Evolutionary conservation across 2,113 vertebrate species (phyloP), one percentile per base, ranked within the genome.

Genomic region (Manacus vitellinus): DNA sequence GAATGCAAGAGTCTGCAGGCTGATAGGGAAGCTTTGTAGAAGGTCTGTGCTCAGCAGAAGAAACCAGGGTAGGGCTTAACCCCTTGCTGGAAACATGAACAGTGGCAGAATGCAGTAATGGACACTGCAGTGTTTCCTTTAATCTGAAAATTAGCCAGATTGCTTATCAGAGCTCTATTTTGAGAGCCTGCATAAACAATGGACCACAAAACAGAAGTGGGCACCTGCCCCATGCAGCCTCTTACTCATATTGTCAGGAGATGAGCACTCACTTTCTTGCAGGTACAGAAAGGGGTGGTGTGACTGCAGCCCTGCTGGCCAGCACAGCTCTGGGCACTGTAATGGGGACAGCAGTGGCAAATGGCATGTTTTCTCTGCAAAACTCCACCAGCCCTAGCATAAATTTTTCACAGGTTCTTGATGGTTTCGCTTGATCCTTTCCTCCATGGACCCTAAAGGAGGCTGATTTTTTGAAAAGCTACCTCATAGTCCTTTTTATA

Each of bases 331-430:
- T 31, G 56, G 61, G 17, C 1, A 3, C 82, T 30, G 46, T 39
- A 44, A 30, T 51, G 28, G 22, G 6, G 6, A 37, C 46, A 88
- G 72, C 5, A 5, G 31, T 55, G 55, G 51, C 70, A 73, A 73
- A 44, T 0, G 0, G 8, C 43, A 30, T 0, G 0, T 21, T 58
- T 85, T 35, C 33, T 23, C 56, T 75, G 47, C 68, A 67, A 28
- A 80, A 73, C 17, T 55, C 61, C 68, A 49, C 7, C 27, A 63
- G 51, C 17, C 22, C 24, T 46, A 27, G 30, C 43, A 63, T 51
- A 52, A 74, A 6, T 10, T 21, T 56, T 77, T 67, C 2, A 55
- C 18, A 61, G 46, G 21, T 66, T 39, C 77, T 89, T 74, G 5
- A 21, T 58, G 35, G 27, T 44, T 94, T 89, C 24, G 12, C 43